These are phyloP conservation scores for Gadopsis marmoratus DNA, from an alignment of 2,797 vertebrate species.

Conservation along the genomic window DNA sequence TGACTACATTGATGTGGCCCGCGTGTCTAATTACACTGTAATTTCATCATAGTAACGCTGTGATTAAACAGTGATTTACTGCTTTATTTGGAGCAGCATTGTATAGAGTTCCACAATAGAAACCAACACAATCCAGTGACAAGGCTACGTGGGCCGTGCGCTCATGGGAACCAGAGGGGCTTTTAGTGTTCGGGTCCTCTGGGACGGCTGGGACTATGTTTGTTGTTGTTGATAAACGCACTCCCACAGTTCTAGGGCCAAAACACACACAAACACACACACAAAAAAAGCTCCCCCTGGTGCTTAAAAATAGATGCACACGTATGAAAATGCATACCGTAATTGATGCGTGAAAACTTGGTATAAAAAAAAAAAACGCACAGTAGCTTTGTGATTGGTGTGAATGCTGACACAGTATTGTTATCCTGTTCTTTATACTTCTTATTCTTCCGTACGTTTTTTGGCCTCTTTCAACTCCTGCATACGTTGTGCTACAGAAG, in stretches of 20 bases:
- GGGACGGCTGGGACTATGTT: conserved; percentile 51
- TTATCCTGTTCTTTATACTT: too few species aligned
- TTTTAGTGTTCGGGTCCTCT: conserved; percentile 51
- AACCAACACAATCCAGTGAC: conserved; percentile 43
- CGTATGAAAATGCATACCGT: background rate
- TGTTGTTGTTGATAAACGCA: conserved; percentile 63
- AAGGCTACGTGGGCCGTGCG: conserved; percentile 35
- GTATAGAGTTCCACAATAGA: conserved; percentile 68
- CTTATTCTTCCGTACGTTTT: too few species aligned
- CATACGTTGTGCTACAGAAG: too few species aligned
- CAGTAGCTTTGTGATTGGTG: background rate
- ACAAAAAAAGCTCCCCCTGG: background rate
- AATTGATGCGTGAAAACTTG: background rate
- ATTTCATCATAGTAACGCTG: conserved; percentile 59
- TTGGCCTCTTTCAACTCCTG: too few species aligned
- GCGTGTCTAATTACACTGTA: conserved; percentile 63
- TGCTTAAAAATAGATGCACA: background rate
- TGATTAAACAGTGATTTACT: conserved; percentile 69
- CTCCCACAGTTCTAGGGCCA: conserved; percentile 62
- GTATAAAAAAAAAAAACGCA: conserved; percentile 15
- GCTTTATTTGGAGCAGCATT: conserved; percentile 69
- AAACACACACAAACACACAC: conserved; percentile 35
- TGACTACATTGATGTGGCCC: conserved; percentile 67
- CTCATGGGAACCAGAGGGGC: conserved; percentile 72
- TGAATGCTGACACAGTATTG: too few species aligned